Conservation (phyloP, 30 jellyfish, hydroid and myxozoan species). For the Pseudorhiza aurosa region DNA sequence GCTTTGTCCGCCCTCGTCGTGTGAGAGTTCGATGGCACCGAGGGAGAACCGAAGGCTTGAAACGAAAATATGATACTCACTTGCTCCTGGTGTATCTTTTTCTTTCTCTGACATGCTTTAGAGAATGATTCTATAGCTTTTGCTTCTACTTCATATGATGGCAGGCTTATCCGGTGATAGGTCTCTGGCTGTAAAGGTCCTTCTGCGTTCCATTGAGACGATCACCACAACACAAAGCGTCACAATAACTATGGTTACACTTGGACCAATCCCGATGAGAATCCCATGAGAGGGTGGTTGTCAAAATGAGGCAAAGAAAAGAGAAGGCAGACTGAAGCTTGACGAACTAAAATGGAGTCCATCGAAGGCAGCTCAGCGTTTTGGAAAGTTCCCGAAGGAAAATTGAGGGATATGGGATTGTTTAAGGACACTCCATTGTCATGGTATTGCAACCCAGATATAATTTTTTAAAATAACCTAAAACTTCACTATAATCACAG, state of each 20-base stretch:
- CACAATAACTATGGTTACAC: slow-evolving; percentile 52
- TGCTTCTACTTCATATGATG: not conserved
- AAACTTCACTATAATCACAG: too few relatives aligned
- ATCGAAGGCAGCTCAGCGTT: too few relatives aligned
- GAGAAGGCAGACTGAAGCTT: too few relatives aligned
- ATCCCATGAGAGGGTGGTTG: too few relatives aligned
- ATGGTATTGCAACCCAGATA: not conserved
- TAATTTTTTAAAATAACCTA: not conserved
- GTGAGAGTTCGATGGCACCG: too few relatives aligned
- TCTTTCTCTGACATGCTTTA: slow-evolving; percentile 8
- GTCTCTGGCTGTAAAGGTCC: not conserved
- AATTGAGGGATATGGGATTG: too few relatives aligned
- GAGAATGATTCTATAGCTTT: not conserved
- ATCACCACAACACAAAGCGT: slow-evolving; percentile 35
- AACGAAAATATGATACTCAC: too few relatives aligned
- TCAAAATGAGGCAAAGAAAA: too few relatives aligned
- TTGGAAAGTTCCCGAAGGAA: too few relatives aligned
- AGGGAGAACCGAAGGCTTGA: too few relatives aligned
- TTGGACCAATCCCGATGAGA: not conserved
- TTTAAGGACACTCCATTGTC: not conserved
- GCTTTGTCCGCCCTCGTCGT: too few relatives aligned
- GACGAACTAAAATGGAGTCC: too few relatives aligned
- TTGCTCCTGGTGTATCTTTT: not conserved
- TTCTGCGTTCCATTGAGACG: not conserved
- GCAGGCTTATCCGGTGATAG: not conserved